A percentile compares a stretch with the other conserved stretches of the same genome.
These are phyloP conservation scores for Acanthoscelides obtectus DNA, from an alignment of 2,888 invertebrate genomes.

Conservation along the genomic window DNA sequence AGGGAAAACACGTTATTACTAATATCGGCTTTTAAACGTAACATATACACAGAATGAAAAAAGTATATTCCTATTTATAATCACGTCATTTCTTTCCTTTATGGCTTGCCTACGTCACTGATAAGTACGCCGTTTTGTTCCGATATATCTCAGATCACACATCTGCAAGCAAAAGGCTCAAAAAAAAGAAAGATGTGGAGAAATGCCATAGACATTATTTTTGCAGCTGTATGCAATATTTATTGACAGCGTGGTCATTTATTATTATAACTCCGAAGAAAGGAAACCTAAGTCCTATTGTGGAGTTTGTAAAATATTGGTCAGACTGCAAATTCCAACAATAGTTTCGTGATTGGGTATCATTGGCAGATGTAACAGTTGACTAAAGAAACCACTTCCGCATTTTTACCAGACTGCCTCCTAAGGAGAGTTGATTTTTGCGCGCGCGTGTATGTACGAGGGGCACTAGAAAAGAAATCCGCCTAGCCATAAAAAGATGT, in stretches of 20 bases:
- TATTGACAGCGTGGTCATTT: background rate
- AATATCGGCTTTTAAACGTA: too few species aligned
- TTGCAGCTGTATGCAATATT: background rate
- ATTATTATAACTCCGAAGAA: background rate
- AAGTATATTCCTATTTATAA: too few species aligned
- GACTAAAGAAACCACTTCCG: too few species aligned
- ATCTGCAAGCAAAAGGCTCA: background rate
- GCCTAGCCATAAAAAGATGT: too few species aligned
- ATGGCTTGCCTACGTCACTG: background rate
- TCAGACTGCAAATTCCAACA: background rate
- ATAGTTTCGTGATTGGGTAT: too few species aligned
- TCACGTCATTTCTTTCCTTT: background rate
- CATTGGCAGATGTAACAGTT: too few species aligned
- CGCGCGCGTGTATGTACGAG: too few species aligned
- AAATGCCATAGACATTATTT: background rate
- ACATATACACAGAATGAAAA: too few species aligned
- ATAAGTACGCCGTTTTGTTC: background rate
- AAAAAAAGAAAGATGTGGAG: background rate
- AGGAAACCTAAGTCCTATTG: background rate
- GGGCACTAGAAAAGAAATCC: too few species aligned
- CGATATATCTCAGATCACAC: background rate
- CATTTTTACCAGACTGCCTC: too few species aligned
- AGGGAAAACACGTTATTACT: too few species aligned
- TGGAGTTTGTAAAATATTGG: background rate
- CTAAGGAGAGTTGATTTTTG: too few species aligned